phyloP scores from a whole-genome alignment of 2,797 vertebrate species.

The Eleutherodactylus coqui region DNA sequence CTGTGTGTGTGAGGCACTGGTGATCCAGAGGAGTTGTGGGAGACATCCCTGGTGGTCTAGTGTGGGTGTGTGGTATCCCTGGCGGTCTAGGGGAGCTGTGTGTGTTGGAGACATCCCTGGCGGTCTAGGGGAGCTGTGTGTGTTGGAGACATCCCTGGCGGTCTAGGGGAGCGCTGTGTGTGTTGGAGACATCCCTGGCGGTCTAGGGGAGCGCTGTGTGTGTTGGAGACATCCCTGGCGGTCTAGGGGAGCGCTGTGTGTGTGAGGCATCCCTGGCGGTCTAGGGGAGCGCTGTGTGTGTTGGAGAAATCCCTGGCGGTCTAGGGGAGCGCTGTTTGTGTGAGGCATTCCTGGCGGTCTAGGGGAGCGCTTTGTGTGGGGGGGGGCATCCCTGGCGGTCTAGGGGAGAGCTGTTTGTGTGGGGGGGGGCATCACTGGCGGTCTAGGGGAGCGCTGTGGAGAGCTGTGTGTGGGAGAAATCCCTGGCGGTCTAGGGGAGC shows the following conservation, averaged over 20 bases:
- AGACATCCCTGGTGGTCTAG: not conserved
- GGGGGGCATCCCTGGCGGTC: not conserved
- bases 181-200: not conserved
- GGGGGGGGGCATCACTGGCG: too few relatives aligned
- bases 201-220: not conserved
- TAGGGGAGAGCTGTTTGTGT: not conserved
- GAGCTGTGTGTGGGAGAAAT: not conserved
- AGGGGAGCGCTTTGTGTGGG: too few relatives aligned
- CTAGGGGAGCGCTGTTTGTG: too few relatives aligned
- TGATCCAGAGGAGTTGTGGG: not conserved
- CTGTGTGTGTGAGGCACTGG: not conserved
- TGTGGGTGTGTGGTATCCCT: not conserved
- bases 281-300: not conserved
- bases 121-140: too few relatives aligned
- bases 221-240: too few relatives aligned
- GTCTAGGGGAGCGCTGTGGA: not conserved
- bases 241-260: not conserved
- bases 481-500: not conserved
- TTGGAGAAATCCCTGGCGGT: too few relatives aligned
- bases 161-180: not conserved
- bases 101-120: not conserved
- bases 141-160: not conserved
- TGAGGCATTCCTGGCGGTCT: too few relatives aligned
- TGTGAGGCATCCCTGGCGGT: not conserved
- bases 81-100: not conserved